These are phyloP conservation scores for Acromyrmex echinatior DNA, from an alignment of 1,140 invertebrate genomes.

Conservation along the genomic window DNA sequence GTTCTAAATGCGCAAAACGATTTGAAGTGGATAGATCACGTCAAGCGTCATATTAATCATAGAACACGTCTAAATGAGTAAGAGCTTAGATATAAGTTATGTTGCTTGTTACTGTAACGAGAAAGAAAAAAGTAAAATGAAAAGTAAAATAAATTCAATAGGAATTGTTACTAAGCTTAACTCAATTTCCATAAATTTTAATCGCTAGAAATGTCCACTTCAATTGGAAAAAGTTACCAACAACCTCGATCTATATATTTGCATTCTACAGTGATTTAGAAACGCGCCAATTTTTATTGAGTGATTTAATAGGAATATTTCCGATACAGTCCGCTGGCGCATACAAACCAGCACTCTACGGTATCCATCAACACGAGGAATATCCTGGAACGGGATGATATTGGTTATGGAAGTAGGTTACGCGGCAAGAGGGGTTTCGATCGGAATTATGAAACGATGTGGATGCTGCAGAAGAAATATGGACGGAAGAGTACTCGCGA, in stretches of 20 bases:
- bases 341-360: slow-evolving; percentile 18
- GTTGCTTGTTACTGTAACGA: background rate
- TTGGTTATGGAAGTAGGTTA: slow-evolving; percentile 40
- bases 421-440: slow-evolving; percentile 63
- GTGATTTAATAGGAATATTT: slow-evolving; percentile 45
- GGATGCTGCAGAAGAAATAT: slow-evolving; percentile 43
- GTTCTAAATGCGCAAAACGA: slow-evolving; percentile 75
- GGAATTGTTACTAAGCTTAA: background rate
- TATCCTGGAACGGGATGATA: slow-evolving; percentile 7
- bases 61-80: slow-evolving; percentile 32
- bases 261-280: slow-evolving; percentile 27
- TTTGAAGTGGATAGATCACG: slow-evolving; percentile 79
- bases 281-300: slow-evolving; percentile 27
- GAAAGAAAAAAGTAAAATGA: background rate
- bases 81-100: slow-evolving; percentile 27
- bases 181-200: slow-evolving; percentile 24
- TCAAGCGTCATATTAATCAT: slow-evolving; percentile 45
- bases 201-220: background rate
- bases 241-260: slow-evolving; percentile 22
- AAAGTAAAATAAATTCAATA: slow-evolving; percentile 26
- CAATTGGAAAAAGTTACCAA: slow-evolving; percentile 11
- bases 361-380: background rate
- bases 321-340: slow-evolving; percentile 17
- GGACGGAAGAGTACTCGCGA: background rate
- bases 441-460: slow-evolving; percentile 42